Conservation (phyloP, 2,888 invertebrate species). For the Pheosia tremula region DNA sequence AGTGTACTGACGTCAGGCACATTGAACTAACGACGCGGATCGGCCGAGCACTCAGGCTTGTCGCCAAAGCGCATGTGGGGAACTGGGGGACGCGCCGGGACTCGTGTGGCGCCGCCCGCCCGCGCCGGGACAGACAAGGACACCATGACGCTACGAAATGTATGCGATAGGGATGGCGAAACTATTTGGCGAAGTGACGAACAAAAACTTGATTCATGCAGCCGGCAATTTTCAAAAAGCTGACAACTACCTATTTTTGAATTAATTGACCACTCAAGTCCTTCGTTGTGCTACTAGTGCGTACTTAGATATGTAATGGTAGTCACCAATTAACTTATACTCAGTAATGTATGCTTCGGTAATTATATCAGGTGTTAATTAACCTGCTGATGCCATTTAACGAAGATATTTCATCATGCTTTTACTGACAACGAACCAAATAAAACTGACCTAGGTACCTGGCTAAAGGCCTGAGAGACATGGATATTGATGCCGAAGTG, state of each 20-base stretch:
- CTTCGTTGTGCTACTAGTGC: no score
- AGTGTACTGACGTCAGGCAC: conserved; percentile 50
- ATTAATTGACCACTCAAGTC: background rate
- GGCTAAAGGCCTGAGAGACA: no score
- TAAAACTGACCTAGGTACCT: no score
- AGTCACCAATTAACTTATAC: no score
- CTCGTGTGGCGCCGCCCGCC: conserved; percentile 14
- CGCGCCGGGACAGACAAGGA: conserved; percentile 34
- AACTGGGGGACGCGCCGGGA: conserved; percentile 4
- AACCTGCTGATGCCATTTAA: no score
- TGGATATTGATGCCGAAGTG: no score
- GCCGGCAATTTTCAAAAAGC: conserved; percentile 33
- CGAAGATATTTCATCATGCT: no score
- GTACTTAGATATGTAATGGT: no score
- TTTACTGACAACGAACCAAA: no score
- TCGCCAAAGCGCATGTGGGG: conserved; percentile 68
- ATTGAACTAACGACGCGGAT: conserved; percentile 42
- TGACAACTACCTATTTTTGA: conserved; percentile 14
- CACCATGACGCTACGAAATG: conserved; percentile 21
- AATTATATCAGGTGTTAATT: no score
- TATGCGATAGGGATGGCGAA: conserved; percentile 41
- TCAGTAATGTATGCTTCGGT: no score
- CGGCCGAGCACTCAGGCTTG: conserved; percentile 49
- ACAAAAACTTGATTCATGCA: conserved; percentile 17
- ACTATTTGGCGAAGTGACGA: conserved; percentile 27